A percentile compares a stretch with the other conserved stretches of the same genome.
Evolutionary conservation across 2,888 invertebrate genomes (phyloP).

Genomic region (Pristionchus fissidentatus): DNA sequence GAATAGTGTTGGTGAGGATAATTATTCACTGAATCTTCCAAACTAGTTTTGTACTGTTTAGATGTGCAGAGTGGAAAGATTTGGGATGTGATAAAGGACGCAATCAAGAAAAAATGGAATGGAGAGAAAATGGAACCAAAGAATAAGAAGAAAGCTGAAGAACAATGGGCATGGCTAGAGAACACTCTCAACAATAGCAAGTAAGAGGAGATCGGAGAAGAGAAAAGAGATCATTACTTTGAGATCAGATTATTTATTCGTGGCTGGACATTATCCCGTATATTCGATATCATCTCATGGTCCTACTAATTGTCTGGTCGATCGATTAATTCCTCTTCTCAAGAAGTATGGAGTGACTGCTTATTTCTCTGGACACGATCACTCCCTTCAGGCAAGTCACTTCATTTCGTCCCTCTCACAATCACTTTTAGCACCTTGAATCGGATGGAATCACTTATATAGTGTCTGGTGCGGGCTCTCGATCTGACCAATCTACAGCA

Average conservation of each 20-base stretch:
- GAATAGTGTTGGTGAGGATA: slow-evolving; percentile 19
- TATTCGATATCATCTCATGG: slow-evolving; percentile 78
- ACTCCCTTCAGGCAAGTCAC: slow-evolving; percentile 77
- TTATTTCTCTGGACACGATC: slow-evolving; percentile 79
- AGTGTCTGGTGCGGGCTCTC: slow-evolving; percentile 77
- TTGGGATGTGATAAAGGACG: neutral
- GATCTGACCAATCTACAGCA: slow-evolving; percentile 74
- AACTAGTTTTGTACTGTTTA: neutral
- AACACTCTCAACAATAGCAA: neutral
- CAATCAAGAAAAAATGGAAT: neutral
- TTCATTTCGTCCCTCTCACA: neutral
- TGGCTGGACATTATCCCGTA: slow-evolving; percentile 78
- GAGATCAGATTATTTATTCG: slow-evolving; percentile 78
- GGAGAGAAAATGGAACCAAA: neutral
- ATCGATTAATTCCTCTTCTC: slow-evolving; percentile 77
- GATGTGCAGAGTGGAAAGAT: slow-evolving; percentile 22
- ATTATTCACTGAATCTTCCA: neutral
- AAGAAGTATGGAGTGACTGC: slow-evolving; percentile 77
- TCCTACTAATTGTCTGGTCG: slow-evolving; percentile 77
- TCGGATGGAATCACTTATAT: slow-evolving; percentile 70
- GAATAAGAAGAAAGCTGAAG: neutral
- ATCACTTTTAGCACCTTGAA: slow-evolving; percentile 12
- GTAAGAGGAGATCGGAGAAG: neutral
- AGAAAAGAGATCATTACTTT: neutral
- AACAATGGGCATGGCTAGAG: slow-evolving; percentile 41